phyloP scores from a whole-genome alignment of 2,888 invertebrate genomes.

The Thereva unica region DNA sequence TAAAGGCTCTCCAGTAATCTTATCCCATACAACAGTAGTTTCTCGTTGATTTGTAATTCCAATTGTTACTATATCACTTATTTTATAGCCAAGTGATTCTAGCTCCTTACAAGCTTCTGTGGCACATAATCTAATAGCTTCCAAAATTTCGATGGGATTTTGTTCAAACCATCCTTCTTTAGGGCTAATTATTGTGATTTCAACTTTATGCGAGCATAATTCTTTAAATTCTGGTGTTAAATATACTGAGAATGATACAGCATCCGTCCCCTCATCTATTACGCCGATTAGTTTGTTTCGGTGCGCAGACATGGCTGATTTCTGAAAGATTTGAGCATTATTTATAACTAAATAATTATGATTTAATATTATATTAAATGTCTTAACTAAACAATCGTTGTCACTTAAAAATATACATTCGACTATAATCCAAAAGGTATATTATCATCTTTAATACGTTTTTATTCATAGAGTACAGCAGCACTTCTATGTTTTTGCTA shows the following conservation, averaged over 20 bases:
- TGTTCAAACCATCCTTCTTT: conserved; percentile 94
- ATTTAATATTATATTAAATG: no score
- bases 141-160: conserved; percentile 82
- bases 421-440: no score
- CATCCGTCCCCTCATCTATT: conserved; percentile 95
- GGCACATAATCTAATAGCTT: conserved; percentile 79
- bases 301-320: conserved; percentile 37
- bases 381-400: no score
- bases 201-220: conserved; percentile 78
- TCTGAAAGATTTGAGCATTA: not conserved
- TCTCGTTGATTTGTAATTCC: conserved; percentile 98
- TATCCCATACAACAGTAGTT: conserved; percentile 96
- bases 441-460: no score
- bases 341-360: not conserved
- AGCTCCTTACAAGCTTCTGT: conserved; percentile 72
- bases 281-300: conserved; percentile 73
- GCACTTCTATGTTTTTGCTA: no score
- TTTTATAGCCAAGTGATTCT: conserved; percentile 61
- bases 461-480: no score
- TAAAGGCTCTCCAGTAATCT: conserved; percentile 84
- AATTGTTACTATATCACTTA: conserved; percentile 76
- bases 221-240: conserved; percentile 78
- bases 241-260: conserved; percentile 83
- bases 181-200: conserved; percentile 77
- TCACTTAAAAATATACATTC: no score